A percentile compares a stretch with the other conserved stretches of the same genome.
These are phyloP conservation scores for Heliocidaris erythrogramma DNA, from an alignment of 35 echinoderm and acorn worm species.

Conservation along the genomic window DNA sequence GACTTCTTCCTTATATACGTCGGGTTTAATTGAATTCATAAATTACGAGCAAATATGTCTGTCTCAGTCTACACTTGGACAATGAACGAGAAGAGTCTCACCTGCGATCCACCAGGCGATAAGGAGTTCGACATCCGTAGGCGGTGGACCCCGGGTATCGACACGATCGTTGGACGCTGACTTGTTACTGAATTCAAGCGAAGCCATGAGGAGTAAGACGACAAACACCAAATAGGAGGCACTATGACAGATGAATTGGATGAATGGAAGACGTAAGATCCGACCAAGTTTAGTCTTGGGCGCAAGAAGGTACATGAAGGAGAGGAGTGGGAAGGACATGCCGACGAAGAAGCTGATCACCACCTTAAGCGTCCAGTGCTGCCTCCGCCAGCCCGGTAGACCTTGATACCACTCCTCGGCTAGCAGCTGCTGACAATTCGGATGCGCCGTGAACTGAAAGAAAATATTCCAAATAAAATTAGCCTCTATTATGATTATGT, in stretches of 20 bases:
- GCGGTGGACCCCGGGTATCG: slow-evolving; percentile 76
- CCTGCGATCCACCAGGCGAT: slow-evolving; percentile 80
- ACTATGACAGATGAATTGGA: slow-evolving; percentile 98
- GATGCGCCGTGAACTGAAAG: slow-evolving; percentile 88
- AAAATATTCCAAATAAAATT: neutral
- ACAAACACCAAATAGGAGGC: slow-evolving; percentile 90
- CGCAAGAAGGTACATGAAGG: slow-evolving; percentile 79
- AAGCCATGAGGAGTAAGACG: slow-evolving; percentile 82
- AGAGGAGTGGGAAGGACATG: slow-evolving; percentile 88
- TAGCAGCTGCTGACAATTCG: slow-evolving; percentile 94
- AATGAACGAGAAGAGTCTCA: neutral
- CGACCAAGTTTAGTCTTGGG: slow-evolving; percentile 86
- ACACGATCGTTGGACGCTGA: slow-evolving; percentile 14
- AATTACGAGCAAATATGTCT: no score
- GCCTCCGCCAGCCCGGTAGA: slow-evolving; percentile 89
- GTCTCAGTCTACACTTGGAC: no score
- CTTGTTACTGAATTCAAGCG: slow-evolving; percentile 61
- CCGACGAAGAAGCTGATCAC: slow-evolving; percentile 89
- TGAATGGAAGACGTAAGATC: slow-evolving; percentile 96
- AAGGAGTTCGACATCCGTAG: slow-evolving; percentile 78
- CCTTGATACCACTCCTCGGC: slow-evolving; percentile 96
- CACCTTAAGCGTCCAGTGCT: slow-evolving; percentile 85
- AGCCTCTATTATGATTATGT: neutral
- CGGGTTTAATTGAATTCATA: no score
- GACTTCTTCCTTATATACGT: no score